phyloP scores from a whole-genome alignment of 2,113 vertebrate genomes.

The Oenanthe oenanthe region DNA sequence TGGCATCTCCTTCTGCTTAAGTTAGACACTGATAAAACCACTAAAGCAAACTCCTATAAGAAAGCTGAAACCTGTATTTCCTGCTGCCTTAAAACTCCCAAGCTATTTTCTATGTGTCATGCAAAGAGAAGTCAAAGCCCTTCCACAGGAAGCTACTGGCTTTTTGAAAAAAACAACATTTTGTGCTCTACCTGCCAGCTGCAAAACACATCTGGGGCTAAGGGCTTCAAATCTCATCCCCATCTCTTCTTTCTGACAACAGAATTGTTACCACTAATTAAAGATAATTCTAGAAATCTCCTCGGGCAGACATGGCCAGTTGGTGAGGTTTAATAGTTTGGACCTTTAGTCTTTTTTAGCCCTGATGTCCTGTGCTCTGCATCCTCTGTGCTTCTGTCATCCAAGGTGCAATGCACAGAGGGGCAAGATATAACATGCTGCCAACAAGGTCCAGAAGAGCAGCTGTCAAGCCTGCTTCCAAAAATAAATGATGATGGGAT shows the following conservation, averaged over 20 bases:
- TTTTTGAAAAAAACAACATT: neutral
- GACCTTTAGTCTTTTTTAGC: neutral
- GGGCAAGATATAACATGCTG: neutral
- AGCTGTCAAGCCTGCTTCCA: constrained; percentile 17
- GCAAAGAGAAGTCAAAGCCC: neutral
- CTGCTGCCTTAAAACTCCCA: neutral
- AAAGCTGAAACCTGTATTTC: neutral
- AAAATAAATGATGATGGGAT: constrained; percentile 2
- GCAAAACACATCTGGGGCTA: neutral
- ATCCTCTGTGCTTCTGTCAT: neutral
- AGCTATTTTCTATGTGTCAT: neutral
- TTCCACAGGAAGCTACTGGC: neutral
- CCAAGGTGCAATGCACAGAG: neutral
- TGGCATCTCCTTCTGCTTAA: neutral
- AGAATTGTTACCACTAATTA: constrained; percentile 2
- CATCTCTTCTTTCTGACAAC: neutral
- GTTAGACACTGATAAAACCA: neutral
- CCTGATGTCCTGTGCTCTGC: neutral
- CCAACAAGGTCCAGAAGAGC: constrained; percentile 5
- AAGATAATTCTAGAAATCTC: constrained; percentile 15
- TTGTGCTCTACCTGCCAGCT: neutral
- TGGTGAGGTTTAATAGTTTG: neutral
- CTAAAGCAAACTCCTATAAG: neutral
- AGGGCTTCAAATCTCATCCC: neutral
- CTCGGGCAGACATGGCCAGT: neutral